These are phyloP conservation scores for Lasioglossum marginatum DNA, from an alignment of 2,888 invertebrate genomes.

Conservation along the genomic window DNA sequence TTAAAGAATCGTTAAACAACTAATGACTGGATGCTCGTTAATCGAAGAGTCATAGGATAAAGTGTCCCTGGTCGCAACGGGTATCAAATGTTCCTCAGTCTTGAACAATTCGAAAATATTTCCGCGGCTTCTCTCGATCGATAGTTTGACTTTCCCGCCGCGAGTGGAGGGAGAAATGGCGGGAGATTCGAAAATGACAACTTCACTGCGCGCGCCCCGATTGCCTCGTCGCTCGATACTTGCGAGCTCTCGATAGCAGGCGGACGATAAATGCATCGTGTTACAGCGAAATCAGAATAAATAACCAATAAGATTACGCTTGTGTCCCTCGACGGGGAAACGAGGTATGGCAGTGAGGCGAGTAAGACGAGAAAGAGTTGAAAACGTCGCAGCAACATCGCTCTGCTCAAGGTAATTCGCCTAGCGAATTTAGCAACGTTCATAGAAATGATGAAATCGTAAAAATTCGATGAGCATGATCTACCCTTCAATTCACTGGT, in stretches of 20 bases:
- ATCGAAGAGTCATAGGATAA: conserved; percentile 38
- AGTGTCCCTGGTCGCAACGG: conserved; percentile 57
- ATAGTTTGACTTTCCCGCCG: conserved; percentile 34
- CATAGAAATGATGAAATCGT: neutral
- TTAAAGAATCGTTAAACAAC: conserved; percentile 45
- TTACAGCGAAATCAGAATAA: conserved; percentile 8
- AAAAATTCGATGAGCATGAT: neutral
- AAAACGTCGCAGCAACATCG: neutral
- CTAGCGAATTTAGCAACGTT: neutral
- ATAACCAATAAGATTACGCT: neutral
- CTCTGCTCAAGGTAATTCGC: neutral
- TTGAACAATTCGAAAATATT: conserved; percentile 57
- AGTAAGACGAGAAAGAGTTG: neutral
- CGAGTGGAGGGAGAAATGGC: conserved; percentile 5
- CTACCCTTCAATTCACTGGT: neutral
- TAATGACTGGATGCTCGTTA: conserved; percentile 53
- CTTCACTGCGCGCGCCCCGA: neutral
- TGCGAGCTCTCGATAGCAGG: neutral
- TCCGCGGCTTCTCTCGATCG: conserved; percentile 26
- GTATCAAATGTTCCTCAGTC: conserved; percentile 70
- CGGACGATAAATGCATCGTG: conserved; percentile 22
- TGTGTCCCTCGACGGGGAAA: neutral
- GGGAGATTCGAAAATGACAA: neutral
- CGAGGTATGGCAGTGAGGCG: conserved; percentile 10
- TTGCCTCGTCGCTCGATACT: neutral